These are phyloP conservation scores for Leptinotarsa tumamoca DNA, from an alignment of 2,888 invertebrate genomes.

Conservation along the genomic window DNA sequence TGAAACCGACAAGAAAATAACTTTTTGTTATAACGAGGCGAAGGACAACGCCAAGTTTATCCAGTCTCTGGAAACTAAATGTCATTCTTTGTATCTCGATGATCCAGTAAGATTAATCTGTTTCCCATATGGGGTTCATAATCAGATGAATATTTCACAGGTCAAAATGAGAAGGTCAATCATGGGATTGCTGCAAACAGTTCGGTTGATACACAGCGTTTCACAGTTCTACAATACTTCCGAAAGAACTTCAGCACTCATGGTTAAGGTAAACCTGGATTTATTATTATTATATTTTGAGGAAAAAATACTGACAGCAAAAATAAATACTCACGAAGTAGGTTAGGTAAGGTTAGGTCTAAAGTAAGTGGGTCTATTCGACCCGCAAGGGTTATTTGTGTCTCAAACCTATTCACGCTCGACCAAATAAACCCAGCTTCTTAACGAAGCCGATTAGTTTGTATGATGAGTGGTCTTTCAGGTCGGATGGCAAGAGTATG, in stretches of 20 bases:
- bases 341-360: too few relatives aligned
- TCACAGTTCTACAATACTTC: conserved; percentile 97
- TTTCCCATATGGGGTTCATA: neutral
- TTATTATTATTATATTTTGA: too few relatives aligned
- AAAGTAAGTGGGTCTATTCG: too few relatives aligned
- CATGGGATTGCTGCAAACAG: conserved; percentile 89
- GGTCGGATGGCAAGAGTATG: too few relatives aligned
- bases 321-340: too few relatives aligned
- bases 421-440: too few relatives aligned
- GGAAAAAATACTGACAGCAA: too few relatives aligned
- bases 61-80: conserved; percentile 93
- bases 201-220: conserved; percentile 92
- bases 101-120: conserved; percentile 77
- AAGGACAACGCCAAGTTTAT: conserved; percentile 96
- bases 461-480: too few relatives aligned
- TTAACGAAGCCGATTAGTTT: too few relatives aligned
- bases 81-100: conserved; percentile 91
- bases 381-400: too few relatives aligned
- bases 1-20: conserved; percentile 89
- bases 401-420: too few relatives aligned
- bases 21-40: conserved; percentile 95
- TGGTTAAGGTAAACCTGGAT: conserved; percentile 83
- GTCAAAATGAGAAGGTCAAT: conserved; percentile 91
- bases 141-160: conserved; percentile 61
- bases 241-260: conserved; percentile 93